Evolutionary conservation across 2,888 invertebrate species (phyloP), one percentile per base, ranked within the genome.

Genomic region (Crioceris asparagi): DNA sequence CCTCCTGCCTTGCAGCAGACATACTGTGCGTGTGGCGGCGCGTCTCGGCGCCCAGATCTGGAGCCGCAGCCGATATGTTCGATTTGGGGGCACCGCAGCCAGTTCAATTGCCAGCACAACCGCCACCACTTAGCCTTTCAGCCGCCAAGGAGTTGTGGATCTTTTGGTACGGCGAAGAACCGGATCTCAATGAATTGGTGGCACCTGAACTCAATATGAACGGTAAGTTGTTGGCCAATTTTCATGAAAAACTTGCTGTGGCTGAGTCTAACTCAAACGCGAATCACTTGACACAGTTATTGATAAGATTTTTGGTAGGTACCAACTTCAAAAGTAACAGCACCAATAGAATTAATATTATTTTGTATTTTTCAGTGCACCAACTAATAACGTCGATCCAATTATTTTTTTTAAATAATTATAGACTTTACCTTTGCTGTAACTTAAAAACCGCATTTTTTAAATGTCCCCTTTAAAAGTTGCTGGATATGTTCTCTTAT

Each of bases 111-210:
- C 27, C 12, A 12, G 14, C 12, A 5, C 61, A 67, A 57, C 69
- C 67, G 60, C 83, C 82, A 60, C 84, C 86, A 49, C 75, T 87
- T 56, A 83, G 84, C 54, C 73, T 87, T 54, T 78, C 82, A 62
- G 83, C 86, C 59, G 82, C 87, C 65, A 97, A 96, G 72, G 97
- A 98, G 67, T 77, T 99, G 44, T 98, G 97, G 97, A 87, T 98
- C 66, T 99, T 98, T 73, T 98, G 97, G 97, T 98, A 97, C 70
- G 94, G 94, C 59, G 93, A 94, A 65, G 91, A 92, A 67, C 92
- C 92, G 39, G 88, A 91, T 67, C 75, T 92, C 47, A 77, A 75
- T 56, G 82, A 83, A 43, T 72, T 91, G 56, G 83, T 91, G 53
- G 80, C 85, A 42, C 79, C 83, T 10, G 90, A 92, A 62, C 77